phyloP scores from a whole-genome alignment of 2,113 vertebrate species.

The Bos indicus region DNA sequence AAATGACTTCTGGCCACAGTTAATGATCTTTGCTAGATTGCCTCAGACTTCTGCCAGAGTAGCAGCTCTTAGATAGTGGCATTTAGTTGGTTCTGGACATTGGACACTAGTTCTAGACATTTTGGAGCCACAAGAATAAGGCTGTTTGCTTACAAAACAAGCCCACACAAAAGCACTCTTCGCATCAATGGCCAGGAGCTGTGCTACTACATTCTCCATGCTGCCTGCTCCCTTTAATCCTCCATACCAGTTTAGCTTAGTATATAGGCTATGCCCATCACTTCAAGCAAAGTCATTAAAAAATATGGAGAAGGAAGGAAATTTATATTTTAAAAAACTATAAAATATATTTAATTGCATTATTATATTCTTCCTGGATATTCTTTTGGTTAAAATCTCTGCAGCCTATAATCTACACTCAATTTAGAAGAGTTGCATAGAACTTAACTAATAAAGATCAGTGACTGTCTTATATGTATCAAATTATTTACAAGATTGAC shows the following conservation, averaged over 20 bases:
- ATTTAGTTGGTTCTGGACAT: neutral
- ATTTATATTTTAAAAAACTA: neutral
- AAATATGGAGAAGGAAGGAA: neutral
- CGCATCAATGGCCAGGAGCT: neutral
- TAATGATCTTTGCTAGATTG: neutral
- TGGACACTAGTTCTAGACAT: neutral
- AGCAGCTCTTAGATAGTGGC: neutral
- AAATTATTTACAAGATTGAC: neutral
- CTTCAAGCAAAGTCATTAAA: neutral
- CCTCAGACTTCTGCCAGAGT: neutral
- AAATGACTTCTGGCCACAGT: neutral
- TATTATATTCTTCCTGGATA: neutral
- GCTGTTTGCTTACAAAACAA: neutral
- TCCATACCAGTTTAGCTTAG: neutral
- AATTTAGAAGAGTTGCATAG: neutral
- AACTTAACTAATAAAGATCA: neutral
- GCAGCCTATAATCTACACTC: neutral
- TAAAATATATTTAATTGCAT: neutral
- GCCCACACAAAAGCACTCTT: neutral
- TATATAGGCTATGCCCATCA: neutral
- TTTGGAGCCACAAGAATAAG: neutral
- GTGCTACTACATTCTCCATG: neutral
- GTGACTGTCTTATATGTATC: neutral
- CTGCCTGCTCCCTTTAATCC: neutral
- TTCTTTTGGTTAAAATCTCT: neutral